Evolutionary conservation across 2,797 vertebrate species (phyloP).

Genomic region (Corythornis leucogaster): DNA sequence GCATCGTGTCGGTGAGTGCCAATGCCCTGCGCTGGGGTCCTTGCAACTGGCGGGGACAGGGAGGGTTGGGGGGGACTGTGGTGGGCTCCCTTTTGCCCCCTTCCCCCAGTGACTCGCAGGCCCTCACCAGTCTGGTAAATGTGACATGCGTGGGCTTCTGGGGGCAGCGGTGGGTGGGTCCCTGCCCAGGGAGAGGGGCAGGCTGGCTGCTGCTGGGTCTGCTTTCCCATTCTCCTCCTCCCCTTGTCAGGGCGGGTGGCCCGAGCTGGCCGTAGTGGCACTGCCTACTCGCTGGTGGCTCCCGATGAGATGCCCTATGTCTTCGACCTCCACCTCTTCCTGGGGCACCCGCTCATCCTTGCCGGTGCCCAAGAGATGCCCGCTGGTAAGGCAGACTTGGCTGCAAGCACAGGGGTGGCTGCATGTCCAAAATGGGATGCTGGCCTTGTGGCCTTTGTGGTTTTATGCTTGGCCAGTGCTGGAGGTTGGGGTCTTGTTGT

Average conservation of each 20-base stretch:
- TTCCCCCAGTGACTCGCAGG: background rate
- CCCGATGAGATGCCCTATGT: constrained; percentile 90
- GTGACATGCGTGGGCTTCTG: fast-evolving
- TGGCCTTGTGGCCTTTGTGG: fast-evolving
- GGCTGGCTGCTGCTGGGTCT: background rate
- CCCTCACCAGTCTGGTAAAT: background rate
- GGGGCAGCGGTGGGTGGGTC: background rate
- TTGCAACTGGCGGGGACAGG: background rate
- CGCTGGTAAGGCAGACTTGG: constrained; percentile 51
- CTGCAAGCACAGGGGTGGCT: fast-evolving
- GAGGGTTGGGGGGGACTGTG: background rate
- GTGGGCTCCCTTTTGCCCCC: background rate
- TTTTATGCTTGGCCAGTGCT: background rate
- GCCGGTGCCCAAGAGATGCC: constrained; percentile 73
- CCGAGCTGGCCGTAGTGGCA: constrained; percentile 91
- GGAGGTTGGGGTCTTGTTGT: background rate
- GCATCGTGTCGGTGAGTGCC: constrained; percentile 93
- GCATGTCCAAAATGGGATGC: fast-evolving
- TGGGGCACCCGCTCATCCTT: constrained; percentile 85
- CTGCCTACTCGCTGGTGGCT: constrained; percentile 90
- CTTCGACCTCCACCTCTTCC: constrained; percentile 94
- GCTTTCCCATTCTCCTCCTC: background rate
- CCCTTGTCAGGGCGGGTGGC: constrained; percentile 88
- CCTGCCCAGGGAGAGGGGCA: background rate
- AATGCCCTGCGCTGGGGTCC: fast-evolving